Evolutionary conservation across 2,888 invertebrate genomes (phyloP).

Genomic region (Psylliodes chrysocephalus): DNA sequence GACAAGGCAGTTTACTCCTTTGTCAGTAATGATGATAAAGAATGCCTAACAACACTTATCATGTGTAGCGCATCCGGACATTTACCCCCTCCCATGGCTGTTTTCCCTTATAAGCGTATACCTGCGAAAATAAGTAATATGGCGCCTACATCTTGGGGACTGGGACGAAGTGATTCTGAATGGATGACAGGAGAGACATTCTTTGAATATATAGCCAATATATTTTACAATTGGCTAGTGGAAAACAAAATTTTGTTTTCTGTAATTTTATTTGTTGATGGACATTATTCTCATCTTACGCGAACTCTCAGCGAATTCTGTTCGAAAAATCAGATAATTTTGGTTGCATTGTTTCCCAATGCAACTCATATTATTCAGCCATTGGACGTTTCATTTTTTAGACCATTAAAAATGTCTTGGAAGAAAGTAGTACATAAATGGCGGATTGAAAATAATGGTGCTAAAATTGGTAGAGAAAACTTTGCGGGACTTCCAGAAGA

Average conservation of each 20-base stretch:
- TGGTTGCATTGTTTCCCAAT: slow-evolving; percentile 18
- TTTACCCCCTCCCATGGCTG: slow-evolving; percentile 14
- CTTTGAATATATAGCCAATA: slow-evolving; percentile 58
- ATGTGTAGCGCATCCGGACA: slow-evolving; percentile 34
- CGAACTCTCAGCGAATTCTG: slow-evolving; percentile 18
- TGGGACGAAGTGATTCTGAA: slow-evolving; percentile 55
- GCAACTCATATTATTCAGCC: slow-evolving; percentile 9
- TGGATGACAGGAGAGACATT: slow-evolving; percentile 62
- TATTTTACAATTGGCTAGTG: slow-evolving; percentile 51
- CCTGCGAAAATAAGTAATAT: slow-evolving; percentile 44
- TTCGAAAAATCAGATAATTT: slow-evolving; percentile 18
- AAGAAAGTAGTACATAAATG: slow-evolving; percentile 6
- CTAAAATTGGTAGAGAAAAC: background rate
- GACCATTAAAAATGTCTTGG: slow-evolving; percentile 4
- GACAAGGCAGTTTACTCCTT: too few relatives aligned
- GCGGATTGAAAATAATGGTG: background rate
- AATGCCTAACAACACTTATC: slow-evolving; percentile 33
- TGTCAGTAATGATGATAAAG: too few relatives aligned
- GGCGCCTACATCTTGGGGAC: slow-evolving; percentile 55
- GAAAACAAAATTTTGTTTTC: slow-evolving; percentile 22
- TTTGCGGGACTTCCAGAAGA: background rate
- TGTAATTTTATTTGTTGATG: slow-evolving; percentile 28
- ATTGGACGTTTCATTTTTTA: slow-evolving; percentile 19
- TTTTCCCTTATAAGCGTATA: slow-evolving; percentile 41
- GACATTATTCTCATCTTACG: slow-evolving; percentile 19